Percentiles rank a stretch among this genome's conserved stretches.
phyloP scores from a whole-genome alignment of 2,797 vertebrate genomes.

The Falco naumanni region DNA sequence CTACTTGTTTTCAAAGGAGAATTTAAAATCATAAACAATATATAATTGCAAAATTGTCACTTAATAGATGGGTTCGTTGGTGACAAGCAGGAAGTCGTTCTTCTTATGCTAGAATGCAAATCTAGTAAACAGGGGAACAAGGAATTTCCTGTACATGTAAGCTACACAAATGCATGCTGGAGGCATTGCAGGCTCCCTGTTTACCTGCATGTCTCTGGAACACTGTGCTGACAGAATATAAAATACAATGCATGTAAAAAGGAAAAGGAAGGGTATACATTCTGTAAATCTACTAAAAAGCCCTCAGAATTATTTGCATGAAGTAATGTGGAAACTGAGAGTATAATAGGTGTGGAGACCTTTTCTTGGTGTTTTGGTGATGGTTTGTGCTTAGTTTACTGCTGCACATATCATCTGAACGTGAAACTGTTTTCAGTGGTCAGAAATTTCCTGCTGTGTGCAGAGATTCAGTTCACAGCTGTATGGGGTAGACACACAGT shows the following conservation, averaged over 20 bases:
- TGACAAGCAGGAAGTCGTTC: not conserved
- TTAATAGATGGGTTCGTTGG: not conserved
- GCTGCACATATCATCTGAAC: not conserved
- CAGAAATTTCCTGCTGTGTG: not conserved
- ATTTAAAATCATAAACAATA: not conserved
- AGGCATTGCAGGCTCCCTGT: not conserved
- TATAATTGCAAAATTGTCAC: not conserved
- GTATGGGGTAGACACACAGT: not conserved
- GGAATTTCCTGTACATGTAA: not conserved
- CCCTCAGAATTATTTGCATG: not conserved
- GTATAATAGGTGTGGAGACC: not conserved
- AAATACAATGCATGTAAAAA: not conserved
- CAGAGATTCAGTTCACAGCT: not conserved
- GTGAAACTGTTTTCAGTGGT: not conserved
- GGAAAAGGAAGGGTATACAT: not conserved
- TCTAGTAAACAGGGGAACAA: constrained; percentile 4
- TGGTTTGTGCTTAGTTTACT: not conserved
- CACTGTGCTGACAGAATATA: not conserved
- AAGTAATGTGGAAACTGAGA: not conserved
- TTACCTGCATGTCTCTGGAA: not conserved
- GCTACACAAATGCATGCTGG: not conserved
- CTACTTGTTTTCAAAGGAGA: not conserved
- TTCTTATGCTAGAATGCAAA: not conserved
- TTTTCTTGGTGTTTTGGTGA: not conserved
- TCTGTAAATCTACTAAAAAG: not conserved